Evolutionary conservation across 2,888 invertebrate species (phyloP).

Genomic region (Athrips mouffetella): DNA sequence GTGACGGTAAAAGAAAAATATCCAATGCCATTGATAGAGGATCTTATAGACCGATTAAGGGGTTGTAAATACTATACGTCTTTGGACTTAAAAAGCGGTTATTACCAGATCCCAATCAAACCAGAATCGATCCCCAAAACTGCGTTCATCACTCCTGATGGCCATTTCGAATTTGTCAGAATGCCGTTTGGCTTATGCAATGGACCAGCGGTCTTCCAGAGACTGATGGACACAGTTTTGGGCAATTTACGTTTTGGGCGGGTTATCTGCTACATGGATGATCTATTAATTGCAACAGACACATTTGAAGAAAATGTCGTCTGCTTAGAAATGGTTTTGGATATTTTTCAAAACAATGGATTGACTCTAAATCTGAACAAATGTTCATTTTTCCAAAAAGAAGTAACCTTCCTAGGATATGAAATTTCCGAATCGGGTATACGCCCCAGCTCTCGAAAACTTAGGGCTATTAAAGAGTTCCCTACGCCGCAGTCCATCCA

Average conservation of each 20-base stretch:
- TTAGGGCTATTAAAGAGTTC: constrained; percentile 11
- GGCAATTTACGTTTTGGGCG: constrained; percentile 16
- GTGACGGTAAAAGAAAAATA: constrained; percentile 5
- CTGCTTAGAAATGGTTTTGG: constrained; percentile 5
- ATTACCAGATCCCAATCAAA: constrained; percentile 34
- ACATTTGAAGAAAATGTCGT: constrained; percentile 16
- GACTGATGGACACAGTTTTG: constrained; percentile 30
- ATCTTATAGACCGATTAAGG: constrained; percentile 20
- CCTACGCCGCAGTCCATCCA: constrained; percentile 16
- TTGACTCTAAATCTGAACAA: constrained; percentile 18
- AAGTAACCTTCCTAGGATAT: constrained; percentile 7
- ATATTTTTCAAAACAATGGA: constrained; percentile 15
- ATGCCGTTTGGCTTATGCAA: no score
- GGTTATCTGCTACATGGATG: constrained; percentile 20
- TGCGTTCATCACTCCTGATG: no score
- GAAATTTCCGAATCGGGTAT: constrained; percentile 15
- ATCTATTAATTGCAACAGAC: constrained; percentile 16
- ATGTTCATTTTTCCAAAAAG: constrained; percentile 18
- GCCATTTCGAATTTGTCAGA: no score
- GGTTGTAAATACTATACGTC: constrained; percentile 21
- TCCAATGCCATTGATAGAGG: constrained; percentile 21
- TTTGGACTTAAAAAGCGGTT: constrained; percentile 24
- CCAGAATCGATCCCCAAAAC: constrained; percentile 23
- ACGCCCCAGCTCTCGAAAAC: constrained; percentile 12
- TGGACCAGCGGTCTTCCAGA: no score